These are phyloP conservation scores for Neogobius melanostomus DNA, from an alignment of 2,113 vertebrate species.

Conservation along the genomic window DNA sequence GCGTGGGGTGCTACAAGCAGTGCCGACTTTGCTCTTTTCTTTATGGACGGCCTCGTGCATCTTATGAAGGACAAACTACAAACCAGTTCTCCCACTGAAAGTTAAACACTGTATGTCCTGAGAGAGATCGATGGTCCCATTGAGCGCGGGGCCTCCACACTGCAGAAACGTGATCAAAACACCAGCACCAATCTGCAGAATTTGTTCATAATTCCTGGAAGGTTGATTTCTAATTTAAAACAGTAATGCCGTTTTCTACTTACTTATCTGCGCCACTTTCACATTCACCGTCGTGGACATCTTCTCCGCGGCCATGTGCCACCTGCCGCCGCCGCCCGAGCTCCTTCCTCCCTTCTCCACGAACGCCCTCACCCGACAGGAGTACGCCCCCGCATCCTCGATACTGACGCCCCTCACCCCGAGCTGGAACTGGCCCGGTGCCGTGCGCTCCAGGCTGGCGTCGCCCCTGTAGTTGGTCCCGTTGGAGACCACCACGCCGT, in stretches of 20 bases:
- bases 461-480: conserved; percentile 23
- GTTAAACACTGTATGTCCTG: no score
- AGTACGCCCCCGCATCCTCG: conserved; percentile 64
- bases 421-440: conserved; percentile 59
- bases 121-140: no score
- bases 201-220: no score
- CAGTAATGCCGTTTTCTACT: conserved; percentile 45
- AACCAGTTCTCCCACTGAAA: no score
- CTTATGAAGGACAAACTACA: no score
- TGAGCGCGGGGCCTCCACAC: no score
- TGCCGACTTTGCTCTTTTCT: no score
- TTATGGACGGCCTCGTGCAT: no score
- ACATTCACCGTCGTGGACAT: conserved; percentile 66
- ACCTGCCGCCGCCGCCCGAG: conserved; percentile 46
- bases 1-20: no score
- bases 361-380: conserved; percentile 67
- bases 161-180: no score
- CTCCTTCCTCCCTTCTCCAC: conserved; percentile 57
- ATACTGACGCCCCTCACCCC: conserved; percentile 49
- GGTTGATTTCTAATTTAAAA: neutral
- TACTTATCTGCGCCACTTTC: conserved; percentile 67
- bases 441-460: conserved; percentile 56
- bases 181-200: no score
- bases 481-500: conserved; percentile 69
- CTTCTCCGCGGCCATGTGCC: conserved; percentile 74